Evolutionary conservation across 2,888 invertebrate genomes (phyloP).

Genomic region (Diplolepis rosae): DNA sequence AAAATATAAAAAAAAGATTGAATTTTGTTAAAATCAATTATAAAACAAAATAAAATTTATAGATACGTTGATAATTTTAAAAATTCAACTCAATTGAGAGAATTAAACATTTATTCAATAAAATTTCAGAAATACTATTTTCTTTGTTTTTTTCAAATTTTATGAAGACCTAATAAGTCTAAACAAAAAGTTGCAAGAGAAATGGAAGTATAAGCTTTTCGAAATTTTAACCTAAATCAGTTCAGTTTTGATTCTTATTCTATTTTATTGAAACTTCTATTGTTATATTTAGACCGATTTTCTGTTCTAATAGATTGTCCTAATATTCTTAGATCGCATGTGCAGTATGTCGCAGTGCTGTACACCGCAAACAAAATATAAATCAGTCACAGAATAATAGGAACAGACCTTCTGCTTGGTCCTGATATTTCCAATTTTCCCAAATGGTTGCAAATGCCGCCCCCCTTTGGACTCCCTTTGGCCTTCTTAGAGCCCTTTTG

Average conservation of each 20-base stretch:
- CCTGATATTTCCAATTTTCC: slow-evolving; percentile 69
- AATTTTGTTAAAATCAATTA: no score
- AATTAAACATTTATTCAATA: no score
- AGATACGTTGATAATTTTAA: no score
- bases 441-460: slow-evolving; percentile 66
- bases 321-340: no score
- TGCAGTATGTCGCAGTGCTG: slow-evolving; percentile 43
- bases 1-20: no score
- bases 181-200: no score
- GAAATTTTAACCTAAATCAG: neutral
- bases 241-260: neutral
- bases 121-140: no score
- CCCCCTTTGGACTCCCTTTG: slow-evolving; percentile 56
- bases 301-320: slow-evolving; percentile 42
- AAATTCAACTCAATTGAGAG: no score
- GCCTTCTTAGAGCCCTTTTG: slow-evolving; percentile 50
- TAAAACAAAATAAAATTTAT: no score
- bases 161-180: no score
- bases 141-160: no score
- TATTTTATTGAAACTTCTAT: slow-evolving; percentile 1
- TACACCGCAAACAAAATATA: slow-evolving; percentile 69
- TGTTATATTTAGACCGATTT: slow-evolving; percentile 27
- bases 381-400: slow-evolving; percentile 70
- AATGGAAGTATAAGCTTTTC: neutral
- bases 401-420: slow-evolving; percentile 56